Evolutionary conservation across 2,113 vertebrate genomes (phyloP).

Genomic region (Ammodramus savannarum): DNA sequence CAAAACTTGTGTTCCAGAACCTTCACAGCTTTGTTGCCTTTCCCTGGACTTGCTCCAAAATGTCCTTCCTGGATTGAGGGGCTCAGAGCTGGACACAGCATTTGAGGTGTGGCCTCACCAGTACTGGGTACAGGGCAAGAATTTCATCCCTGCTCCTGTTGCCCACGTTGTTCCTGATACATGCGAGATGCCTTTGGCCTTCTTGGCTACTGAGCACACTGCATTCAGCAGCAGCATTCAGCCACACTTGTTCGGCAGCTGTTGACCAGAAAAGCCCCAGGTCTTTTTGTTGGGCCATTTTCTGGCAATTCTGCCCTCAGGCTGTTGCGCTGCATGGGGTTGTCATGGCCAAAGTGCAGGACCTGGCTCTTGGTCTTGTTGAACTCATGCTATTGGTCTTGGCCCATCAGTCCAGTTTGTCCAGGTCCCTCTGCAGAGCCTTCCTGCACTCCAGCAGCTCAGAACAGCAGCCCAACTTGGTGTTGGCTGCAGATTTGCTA

Average conservation of each 20-base stretch:
- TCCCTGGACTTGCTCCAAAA: background rate
- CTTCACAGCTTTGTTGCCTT: background rate
- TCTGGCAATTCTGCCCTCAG: background rate
- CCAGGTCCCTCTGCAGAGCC: background rate
- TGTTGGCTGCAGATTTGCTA: background rate
- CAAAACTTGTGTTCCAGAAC: background rate
- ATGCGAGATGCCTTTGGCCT: background rate
- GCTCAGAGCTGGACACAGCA: background rate
- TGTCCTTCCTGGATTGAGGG: background rate
- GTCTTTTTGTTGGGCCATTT: background rate
- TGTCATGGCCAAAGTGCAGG: background rate
- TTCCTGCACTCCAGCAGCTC: background rate
- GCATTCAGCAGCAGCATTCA: background rate
- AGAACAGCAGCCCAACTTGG: fast-evolving
- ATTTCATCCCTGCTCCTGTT: background rate
- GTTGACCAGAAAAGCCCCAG: background rate
- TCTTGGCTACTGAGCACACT: background rate
- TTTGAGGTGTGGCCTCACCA: background rate
- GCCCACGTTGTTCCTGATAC: background rate
- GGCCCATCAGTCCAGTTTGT: background rate
- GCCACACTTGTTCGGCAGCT: background rate
- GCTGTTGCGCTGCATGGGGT: fast-evolving
- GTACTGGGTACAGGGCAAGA: background rate
- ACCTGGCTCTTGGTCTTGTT: background rate
- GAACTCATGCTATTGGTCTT: background rate